A percentile compares a stretch with the other conserved stretches of the same genome.
These are phyloP conservation scores for Peromyscus polionotus DNA, from an alignment of 2,113 vertebrate genomes.

Conservation along the genomic window DNA sequence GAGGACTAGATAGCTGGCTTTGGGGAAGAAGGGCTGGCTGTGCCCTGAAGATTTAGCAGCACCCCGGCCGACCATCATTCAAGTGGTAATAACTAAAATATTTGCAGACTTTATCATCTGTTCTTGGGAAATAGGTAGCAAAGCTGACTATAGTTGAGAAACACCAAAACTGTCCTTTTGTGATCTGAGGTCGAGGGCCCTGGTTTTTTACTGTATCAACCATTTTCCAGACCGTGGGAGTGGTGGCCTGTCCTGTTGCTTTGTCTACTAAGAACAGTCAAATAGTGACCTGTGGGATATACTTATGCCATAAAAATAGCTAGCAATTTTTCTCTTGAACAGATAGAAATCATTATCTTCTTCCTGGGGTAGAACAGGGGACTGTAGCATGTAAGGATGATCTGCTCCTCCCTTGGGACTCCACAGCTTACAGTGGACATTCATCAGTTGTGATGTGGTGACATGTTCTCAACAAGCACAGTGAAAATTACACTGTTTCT, in stretches of 20 bases:
- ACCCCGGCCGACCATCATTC: background rate
- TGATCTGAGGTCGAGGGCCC: background rate
- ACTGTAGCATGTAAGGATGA: constrained; percentile 45
- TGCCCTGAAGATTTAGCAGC: background rate
- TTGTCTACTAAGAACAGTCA: constrained; percentile 5
- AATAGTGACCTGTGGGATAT: background rate
- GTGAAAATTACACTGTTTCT: constrained; percentile 78
- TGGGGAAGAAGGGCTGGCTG: background rate
- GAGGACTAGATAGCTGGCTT: background rate
- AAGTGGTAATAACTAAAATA: background rate
- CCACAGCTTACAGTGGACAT: constrained; percentile 59
- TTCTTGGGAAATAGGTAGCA: background rate
- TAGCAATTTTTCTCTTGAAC: background rate
- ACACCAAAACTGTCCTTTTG: background rate
- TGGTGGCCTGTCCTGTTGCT: background rate
- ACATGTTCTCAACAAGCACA: constrained; percentile 71
- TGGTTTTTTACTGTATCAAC: background rate
- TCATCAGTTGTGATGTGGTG: constrained; percentile 76
- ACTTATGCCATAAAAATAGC: constrained; percentile 35
- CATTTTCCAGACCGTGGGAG: background rate
- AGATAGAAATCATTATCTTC: constrained; percentile 43
- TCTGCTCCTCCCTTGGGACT: constrained; percentile 33
- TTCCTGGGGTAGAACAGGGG: constrained; percentile 15
- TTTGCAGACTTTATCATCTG: background rate
- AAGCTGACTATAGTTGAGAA: background rate